Evolutionary conservation across 1,140 invertebrate species (phyloP).

Genomic region (Anagrus nilaparvatae): DNA sequence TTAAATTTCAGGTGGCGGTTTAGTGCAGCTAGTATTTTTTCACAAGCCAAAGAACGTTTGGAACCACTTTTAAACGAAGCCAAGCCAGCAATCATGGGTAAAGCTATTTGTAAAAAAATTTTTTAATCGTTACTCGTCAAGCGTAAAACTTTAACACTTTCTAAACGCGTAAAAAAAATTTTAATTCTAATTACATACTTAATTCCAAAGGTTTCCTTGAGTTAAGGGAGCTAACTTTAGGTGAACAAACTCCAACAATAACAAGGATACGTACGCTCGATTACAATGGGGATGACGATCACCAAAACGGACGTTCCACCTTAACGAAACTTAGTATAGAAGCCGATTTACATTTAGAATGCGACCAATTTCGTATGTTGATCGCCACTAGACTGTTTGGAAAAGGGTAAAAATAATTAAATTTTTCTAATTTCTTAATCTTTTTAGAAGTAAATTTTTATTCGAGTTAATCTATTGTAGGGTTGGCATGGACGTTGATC

Average conservation of each 20-base stretch:
- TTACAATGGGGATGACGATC: conserved; percentile 26
- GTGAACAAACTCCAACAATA: conserved; percentile 38
- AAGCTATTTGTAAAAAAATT: conserved; percentile 6
- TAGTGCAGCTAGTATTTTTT: conserved; percentile 42
- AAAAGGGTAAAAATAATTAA: too few species aligned
- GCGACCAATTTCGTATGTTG: conserved; percentile 47
- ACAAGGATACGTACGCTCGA: conserved; percentile 34
- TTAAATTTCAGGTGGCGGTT: conserved; percentile 43
- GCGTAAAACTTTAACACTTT: too few species aligned
- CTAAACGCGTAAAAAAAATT: too few species aligned
- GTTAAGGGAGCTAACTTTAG: conserved; percentile 35
- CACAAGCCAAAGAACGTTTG: conserved; percentile 39
- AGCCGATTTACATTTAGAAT: conserved; percentile 40
- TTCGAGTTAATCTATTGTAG: conserved; percentile 20
- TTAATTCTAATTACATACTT: not conserved
- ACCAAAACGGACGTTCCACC: conserved; percentile 8
- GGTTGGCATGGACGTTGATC: conserved; percentile 39
- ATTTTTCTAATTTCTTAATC: too few species aligned
- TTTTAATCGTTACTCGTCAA: not conserved
- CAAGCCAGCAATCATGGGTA: conserved; percentile 44
- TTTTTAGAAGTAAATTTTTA: not conserved
- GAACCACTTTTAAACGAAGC: conserved; percentile 42
- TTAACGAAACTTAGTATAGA: conserved; percentile 41
- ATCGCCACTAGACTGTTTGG: conserved; percentile 42
- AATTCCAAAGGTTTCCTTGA: conserved; percentile 29